Percentiles rank a stretch among this genome's conserved stretches.
Evolutionary conservation across 2,888 invertebrate genomes (phyloP).

Genomic region (Mesorhabditis spiculigera): DNA sequence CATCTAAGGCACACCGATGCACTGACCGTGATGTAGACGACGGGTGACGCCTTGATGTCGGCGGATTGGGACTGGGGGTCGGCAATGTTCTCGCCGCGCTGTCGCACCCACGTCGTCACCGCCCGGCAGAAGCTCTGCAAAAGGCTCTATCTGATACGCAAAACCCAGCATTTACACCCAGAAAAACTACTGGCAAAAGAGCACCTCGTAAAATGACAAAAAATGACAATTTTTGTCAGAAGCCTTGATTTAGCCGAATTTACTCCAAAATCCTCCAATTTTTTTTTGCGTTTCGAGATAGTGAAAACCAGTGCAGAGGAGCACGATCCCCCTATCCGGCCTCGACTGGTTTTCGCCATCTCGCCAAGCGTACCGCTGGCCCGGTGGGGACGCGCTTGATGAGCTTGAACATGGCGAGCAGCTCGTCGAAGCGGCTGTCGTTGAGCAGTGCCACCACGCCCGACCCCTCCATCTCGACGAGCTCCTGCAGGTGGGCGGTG

Average conservation of each 20-base stretch:
- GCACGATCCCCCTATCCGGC: no score
- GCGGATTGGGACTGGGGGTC: slow-evolving; percentile 91
- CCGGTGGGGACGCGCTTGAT: slow-evolving; percentile 80
- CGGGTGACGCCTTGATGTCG: slow-evolving; percentile 75
- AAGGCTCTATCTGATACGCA: not conserved
- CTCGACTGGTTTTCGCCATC: no score
- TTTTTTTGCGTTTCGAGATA: no score
- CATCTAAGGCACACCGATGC: slow-evolving; percentile 8
- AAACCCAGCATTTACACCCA: not conserved
- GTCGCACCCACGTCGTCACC: not conserved
- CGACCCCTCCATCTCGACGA: slow-evolving; percentile 97
- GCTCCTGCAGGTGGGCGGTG: slow-evolving; percentile 95
- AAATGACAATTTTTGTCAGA: no score
- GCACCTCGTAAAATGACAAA: slow-evolving; percentile 56
- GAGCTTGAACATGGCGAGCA: slow-evolving; percentile 95
- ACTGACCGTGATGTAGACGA: slow-evolving; percentile 46
- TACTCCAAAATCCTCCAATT: slow-evolving; percentile 61
- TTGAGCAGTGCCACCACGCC: slow-evolving; percentile 98
- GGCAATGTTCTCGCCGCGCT: slow-evolving; percentile 84
- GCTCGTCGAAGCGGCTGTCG: slow-evolving; percentile 68
- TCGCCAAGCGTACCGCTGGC: not conserved
- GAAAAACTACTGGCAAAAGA: slow-evolving; percentile 58
- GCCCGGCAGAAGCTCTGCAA: not conserved
- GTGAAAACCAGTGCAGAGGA: no score
- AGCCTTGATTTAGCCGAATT: no score